Evolutionary conservation across 2,888 invertebrate genomes (phyloP).

Genomic region (Apodemia hepburni): DNA sequence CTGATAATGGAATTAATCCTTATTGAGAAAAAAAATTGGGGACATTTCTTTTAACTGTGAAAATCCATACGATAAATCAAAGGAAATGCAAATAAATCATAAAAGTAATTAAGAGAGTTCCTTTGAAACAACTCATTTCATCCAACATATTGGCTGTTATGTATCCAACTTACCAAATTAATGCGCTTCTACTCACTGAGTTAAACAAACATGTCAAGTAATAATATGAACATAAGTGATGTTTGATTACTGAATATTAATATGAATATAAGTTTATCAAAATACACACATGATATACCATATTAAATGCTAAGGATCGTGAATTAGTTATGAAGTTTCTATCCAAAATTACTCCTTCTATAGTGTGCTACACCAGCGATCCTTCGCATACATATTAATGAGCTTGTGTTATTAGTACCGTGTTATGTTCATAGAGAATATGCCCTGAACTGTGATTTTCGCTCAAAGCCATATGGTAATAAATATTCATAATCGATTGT

Average conservation of each 20-base stretch:
- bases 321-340: constrained; percentile 69
- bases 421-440: constrained; percentile 42
- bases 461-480: constrained; percentile 40
- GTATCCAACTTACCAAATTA: not conserved
- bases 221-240: constrained; percentile 6
- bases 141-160: not conserved
- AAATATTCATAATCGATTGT: constrained; percentile 36
- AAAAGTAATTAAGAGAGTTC: not conserved
- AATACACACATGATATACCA: constrained; percentile 37
- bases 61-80: not conserved
- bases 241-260: constrained; percentile 8
- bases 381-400: constrained; percentile 64
- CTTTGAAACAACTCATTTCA: not conserved
- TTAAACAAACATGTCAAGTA: not conserved
- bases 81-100: not conserved
- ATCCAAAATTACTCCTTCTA: constrained; percentile 56
- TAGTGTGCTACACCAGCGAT: constrained; percentile 51
- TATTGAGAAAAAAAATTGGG: no score
- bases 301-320: constrained; percentile 54
- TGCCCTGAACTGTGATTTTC: constrained; percentile 40
- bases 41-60: no score
- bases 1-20: no score
- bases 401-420: constrained; percentile 50
- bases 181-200: not conserved
- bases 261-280: constrained; percentile 15